These are phyloP conservation scores for Sparus aurata DNA, from an alignment of 2,797 vertebrate species.

Conservation along the genomic window DNA sequence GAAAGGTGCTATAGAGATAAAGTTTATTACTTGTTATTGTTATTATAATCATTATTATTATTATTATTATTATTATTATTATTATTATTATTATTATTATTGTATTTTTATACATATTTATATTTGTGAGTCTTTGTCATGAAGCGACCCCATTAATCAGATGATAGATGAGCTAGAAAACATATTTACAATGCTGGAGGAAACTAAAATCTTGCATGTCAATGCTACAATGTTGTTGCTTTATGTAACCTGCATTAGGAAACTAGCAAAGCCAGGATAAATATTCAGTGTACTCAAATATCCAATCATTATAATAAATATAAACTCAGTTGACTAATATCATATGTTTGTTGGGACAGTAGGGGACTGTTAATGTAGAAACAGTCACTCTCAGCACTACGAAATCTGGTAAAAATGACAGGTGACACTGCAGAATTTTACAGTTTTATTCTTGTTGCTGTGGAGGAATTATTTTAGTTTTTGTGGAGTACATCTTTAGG, in stretches of 20 bases:
- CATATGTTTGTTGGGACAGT: background rate
- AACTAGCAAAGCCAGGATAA: background rate
- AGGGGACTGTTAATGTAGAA: background rate
- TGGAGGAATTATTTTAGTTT: too few relatives aligned
- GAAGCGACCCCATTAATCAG: background rate
- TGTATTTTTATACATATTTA: too few relatives aligned
- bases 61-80: too few relatives aligned
- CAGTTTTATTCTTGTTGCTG: too few relatives aligned
- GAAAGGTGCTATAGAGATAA: too few relatives aligned
- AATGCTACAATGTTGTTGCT: background rate
- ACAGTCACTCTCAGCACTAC: too few relatives aligned
- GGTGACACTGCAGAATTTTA: too few relatives aligned
- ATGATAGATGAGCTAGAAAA: background rate
- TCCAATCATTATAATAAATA: background rate
- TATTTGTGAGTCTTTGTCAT: background rate
- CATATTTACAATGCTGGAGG: background rate
- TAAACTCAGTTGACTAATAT: background rate
- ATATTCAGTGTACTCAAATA: background rate
- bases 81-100: too few relatives aligned
- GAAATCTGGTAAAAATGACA: too few relatives aligned
- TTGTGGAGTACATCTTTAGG: background rate
- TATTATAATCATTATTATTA: too few relatives aligned
- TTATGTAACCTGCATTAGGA: background rate
- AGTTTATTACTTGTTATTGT: too few relatives aligned
- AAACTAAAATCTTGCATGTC: background rate